These are phyloP conservation scores for Popillia japonica DNA, from an alignment of 1,140 invertebrate genomes.

Conservation along the genomic window DNA sequence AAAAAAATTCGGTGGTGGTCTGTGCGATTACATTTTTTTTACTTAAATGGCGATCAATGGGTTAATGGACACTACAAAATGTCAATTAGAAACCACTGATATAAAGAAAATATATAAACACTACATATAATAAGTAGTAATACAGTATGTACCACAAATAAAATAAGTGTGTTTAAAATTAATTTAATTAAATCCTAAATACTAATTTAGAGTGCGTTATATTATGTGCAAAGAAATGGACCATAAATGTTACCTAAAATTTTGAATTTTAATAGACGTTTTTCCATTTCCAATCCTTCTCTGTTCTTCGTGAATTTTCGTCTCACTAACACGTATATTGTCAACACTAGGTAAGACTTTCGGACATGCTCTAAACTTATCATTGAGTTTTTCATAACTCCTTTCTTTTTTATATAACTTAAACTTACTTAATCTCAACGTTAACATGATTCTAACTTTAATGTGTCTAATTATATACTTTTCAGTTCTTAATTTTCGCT, in stretches of 20 bases:
- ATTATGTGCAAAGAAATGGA: no score
- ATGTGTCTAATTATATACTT: slow-evolving; percentile 59
- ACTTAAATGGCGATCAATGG: no score
- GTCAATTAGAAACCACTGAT: no score
- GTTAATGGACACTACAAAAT: no score
- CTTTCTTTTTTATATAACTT: slow-evolving; percentile 18
- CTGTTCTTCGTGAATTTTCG: slow-evolving; percentile 55
- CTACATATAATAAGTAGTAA: no score
- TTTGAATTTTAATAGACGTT: slow-evolving; percentile 58
- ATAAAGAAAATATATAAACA: no score
- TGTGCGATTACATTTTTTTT: no score
- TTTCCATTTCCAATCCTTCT: slow-evolving; percentile 56
- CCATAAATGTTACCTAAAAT: slow-evolving; percentile 53
- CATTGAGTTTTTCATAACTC: slow-evolving; percentile 23
- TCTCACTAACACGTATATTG: slow-evolving; percentile 2
- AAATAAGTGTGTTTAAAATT: no score
- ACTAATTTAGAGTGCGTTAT: no score
- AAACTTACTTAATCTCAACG: slow-evolving; percentile 51
- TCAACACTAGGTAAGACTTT: background rate
- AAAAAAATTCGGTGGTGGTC: no score
- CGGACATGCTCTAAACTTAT: background rate
- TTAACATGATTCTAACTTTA: slow-evolving; percentile 57
- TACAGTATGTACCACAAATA: no score
- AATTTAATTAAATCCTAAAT: no score
- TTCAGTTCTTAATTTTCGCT: slow-evolving; percentile 50